Evolutionary conservation across 2,113 vertebrate species (phyloP).

Genomic region (Melanerpes formicivorus): DNA sequence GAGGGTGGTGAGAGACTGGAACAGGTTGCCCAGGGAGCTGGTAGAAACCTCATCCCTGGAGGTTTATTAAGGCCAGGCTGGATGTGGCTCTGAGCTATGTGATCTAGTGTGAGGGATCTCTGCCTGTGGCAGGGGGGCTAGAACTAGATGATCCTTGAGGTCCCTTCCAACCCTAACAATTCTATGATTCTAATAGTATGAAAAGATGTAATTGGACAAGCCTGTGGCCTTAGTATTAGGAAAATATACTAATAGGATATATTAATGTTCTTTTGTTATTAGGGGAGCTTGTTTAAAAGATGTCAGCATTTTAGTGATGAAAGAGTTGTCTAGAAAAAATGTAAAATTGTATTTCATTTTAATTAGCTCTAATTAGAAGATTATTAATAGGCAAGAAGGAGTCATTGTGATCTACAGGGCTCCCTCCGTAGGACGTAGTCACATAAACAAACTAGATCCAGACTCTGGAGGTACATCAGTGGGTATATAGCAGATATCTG

Average conservation of each 20-base stretch:
- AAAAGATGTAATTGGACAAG: conserved; percentile 48
- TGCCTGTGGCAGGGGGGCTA: too few species aligned
- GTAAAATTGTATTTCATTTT: conserved; percentile 41
- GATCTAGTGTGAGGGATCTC: too few species aligned
- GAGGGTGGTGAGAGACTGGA: too few species aligned
- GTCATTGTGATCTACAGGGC: conserved; percentile 2
- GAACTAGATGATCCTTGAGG: too few species aligned
- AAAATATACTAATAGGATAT: conserved; percentile 44
- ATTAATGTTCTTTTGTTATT: conserved; percentile 23
- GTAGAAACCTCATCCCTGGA: too few species aligned
- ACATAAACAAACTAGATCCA: neutral
- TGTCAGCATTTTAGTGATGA: conserved; percentile 49
- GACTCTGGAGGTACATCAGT: neutral
- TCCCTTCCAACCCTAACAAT: too few species aligned
- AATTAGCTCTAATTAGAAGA: conserved; percentile 55
- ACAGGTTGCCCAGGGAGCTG: too few species aligned
- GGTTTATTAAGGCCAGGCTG: too few species aligned
- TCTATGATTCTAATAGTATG: neutral
- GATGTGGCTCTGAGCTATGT: too few species aligned
- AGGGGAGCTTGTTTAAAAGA: conserved; percentile 41
- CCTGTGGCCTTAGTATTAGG: conserved; percentile 17
- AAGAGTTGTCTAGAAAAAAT: conserved; percentile 31
- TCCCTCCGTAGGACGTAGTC: neutral
- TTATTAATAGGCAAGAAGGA: conserved; percentile 28
- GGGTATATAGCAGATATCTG: neutral